Conservation (phyloP, 2,113 vertebrate species). For the Aegotheles bennettii region DNA sequence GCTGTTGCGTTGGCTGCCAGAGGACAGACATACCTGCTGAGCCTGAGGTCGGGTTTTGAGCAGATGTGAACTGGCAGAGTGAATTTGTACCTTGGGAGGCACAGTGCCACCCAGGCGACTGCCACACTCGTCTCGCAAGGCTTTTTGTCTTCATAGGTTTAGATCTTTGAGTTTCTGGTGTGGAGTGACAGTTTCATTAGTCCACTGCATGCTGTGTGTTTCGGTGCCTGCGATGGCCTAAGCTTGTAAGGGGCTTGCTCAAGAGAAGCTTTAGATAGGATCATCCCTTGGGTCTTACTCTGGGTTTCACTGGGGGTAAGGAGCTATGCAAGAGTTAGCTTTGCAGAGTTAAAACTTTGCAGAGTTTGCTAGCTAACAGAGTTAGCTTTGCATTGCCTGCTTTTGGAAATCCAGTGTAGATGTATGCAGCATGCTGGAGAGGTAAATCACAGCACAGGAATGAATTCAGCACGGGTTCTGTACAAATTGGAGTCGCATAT, state of each 20-base stretch:
- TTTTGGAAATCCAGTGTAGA: neutral
- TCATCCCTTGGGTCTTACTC: neutral
- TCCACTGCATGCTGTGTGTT: accelerated
- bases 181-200: no score
- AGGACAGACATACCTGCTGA: neutral
- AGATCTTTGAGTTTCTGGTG: neutral
- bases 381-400: neutral
- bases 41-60: neutral
- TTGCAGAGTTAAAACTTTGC: no score
- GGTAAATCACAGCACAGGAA: neutral
- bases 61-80: neutral
- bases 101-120: neutral
- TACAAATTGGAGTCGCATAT: accelerated
- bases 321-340: neutral
- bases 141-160: neutral
- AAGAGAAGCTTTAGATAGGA: neutral
- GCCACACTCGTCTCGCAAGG: accelerated
- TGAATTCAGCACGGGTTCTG: neutral
- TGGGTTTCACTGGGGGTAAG: neutral
- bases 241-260: neutral
- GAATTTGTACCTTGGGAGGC: neutral
- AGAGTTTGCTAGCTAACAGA: no score
- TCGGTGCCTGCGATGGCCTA: neutral
- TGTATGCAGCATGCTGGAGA: neutral
- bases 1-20: neutral